phyloP scores from a whole-genome alignment of 2,113 vertebrate species.

The Cyanoramphus novaezelandiae region DNA sequence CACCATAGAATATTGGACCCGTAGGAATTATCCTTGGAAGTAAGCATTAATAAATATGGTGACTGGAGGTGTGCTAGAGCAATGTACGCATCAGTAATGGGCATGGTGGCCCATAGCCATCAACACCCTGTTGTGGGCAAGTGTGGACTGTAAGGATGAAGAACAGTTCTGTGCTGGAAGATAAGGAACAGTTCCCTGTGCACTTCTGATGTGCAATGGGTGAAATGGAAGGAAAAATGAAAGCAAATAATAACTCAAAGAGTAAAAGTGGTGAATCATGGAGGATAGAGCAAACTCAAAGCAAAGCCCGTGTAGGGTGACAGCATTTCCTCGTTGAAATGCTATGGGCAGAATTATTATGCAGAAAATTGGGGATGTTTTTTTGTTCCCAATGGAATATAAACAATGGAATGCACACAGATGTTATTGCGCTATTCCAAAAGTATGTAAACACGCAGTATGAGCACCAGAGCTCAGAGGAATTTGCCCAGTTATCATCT shows the following conservation, averaged over 20 bases:
- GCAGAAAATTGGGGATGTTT: not conserved
- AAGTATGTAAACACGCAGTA: not conserved
- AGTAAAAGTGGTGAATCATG: not conserved
- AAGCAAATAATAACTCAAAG: not conserved
- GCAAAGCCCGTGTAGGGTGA: rapidly evolving
- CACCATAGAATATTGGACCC: not conserved
- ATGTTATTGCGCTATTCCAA: not conserved
- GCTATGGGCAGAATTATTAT: not conserved
- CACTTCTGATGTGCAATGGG: not conserved
- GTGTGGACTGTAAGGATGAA: not conserved
- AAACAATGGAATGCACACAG: not conserved
- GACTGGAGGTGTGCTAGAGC: not conserved
- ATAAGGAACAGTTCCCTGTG: not conserved
- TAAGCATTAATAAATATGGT: not conserved
- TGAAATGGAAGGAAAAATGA: not conserved
- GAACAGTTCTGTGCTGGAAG: not conserved
- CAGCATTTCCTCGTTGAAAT: rapidly evolving
- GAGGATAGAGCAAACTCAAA: not conserved
- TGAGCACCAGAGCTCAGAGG: not conserved
- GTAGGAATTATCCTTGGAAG: not conserved
- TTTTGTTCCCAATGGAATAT: not conserved
- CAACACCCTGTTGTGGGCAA: not conserved
- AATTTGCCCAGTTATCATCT: not conserved
- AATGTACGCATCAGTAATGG: not conserved
- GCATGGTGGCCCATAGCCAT: not conserved